Percentiles rank a stretch among this genome's conserved stretches.
phyloP scores from a whole-genome alignment of 2,888 invertebrate genomes.

The Holacanthella duospinosa region DNA sequence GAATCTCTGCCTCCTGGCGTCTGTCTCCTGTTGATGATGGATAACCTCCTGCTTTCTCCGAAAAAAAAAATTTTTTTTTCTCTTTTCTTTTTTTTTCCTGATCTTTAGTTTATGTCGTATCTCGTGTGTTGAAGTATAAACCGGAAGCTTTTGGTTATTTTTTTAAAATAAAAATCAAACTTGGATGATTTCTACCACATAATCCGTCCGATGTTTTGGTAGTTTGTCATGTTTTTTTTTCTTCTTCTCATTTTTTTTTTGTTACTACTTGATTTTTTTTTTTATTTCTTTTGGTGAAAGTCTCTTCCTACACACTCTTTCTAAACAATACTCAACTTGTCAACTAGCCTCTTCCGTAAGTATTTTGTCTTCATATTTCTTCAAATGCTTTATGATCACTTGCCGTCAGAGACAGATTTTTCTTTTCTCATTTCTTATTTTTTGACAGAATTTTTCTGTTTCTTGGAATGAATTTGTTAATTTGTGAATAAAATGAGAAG shows the following conservation, averaged over 20 bases:
- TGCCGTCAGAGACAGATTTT: no score
- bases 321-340: neutral
- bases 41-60: neutral
- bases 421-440: no score
- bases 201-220: neutral
- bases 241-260: neutral
- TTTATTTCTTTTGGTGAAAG: neutral
- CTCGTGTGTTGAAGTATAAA: no score
- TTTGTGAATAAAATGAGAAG: no score
- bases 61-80: no score
- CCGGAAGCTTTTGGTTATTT: no score
- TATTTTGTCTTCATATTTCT: neutral
- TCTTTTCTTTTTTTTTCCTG: neutral
- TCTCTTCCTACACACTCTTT: neutral
- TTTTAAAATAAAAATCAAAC: neutral
- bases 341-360: no score
- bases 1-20: neutral
- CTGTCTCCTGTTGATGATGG: constrained; percentile 2
- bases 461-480: no score
- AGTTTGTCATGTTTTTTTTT: neutral
- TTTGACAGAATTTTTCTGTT: no score
- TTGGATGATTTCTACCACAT: neutral
- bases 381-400: no score
- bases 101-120: neutral
- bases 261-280: neutral